Base-by-base conservation (phyloP, 2,797 vertebrate genomes). In the Falco berigora region DNA sequence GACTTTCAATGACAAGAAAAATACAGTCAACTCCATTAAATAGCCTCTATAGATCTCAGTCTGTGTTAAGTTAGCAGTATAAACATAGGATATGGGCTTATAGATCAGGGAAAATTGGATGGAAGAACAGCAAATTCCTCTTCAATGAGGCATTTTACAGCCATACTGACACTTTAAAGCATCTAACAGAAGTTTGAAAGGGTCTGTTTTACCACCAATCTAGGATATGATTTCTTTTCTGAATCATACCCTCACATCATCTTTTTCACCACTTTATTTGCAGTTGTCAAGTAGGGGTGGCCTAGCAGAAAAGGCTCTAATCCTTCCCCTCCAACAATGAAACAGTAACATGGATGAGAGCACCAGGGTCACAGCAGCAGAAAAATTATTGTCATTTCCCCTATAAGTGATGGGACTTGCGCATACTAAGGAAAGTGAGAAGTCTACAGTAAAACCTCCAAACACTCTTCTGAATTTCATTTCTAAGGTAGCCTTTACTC, bases 1-100 rank as follows among this genome's bases (percentile, higher is more conserved):
- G 94, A 96, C 95, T 91, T 88, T 92, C 80, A 94, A 5, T 83
- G 96, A 92, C 88, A 96, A 96, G 94, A 94, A 96, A 95, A 96
- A 95, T 94, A 90, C 85, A 90, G 89, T 78, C 92, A 92, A 88
- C 80, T 96, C 86, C 58, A 82, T 94, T 93, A 95, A 93, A 95
- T 10, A 78, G 86, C 89, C 91, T 92, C 72, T 78, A 92, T 63
- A 95, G 92, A 96, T 91, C 81, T 71, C 78, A 87, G 84, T 69
- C 73, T 72, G 86, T 87, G 76, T 93, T 95, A 97, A 93, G 88
- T 72, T 91, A 94, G 86, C 69, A 94, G 49, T 58, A 80, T 90
- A 96, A 97, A 92, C 86, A 95, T 4, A 81, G 69, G 86, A 94
- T 78, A 90, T 34, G 63, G 77, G 75, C 76, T 86, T 94, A 93